phyloP scores from a whole-genome alignment of 2,888 invertebrate genomes.

The Pseudococcus viburni region DNA sequence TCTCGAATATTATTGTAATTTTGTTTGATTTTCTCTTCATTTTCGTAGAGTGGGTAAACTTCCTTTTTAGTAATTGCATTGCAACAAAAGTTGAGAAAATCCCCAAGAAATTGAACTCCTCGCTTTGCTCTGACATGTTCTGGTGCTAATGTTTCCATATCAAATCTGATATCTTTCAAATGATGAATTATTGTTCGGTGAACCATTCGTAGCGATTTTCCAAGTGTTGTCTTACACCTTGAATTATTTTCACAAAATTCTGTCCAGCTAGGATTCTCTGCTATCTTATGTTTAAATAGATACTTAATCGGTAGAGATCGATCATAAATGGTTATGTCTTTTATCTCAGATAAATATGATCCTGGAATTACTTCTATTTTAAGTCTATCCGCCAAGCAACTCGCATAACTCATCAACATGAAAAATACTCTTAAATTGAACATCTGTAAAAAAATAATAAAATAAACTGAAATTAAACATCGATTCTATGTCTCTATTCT shows the following conservation, averaged over 20 bases:
- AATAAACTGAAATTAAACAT: no score
- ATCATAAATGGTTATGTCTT: not conserved
- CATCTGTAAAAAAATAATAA: no score
- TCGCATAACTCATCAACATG: no score
- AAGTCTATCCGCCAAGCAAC: not conserved
- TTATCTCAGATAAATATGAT: not conserved
- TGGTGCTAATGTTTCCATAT: not conserved
- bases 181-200: no score
- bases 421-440: no score
- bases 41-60: not conserved
- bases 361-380: not conserved
- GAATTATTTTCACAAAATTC: no score
- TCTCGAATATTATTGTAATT: not conserved
- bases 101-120: not conserved
- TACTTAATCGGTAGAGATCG: not conserved
- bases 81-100: not conserved
- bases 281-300: not conserved
- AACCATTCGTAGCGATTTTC: not conserved
- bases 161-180: not conserved
- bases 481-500: no score
- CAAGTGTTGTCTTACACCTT: not conserved
- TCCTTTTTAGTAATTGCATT: not conserved
- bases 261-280: not conserved
- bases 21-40: not conserved
- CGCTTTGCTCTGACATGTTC: not conserved